These are phyloP conservation scores for Zaprionus africanus DNA, from an alignment of 1,140 invertebrate genomes.

Conservation along the genomic window DNA sequence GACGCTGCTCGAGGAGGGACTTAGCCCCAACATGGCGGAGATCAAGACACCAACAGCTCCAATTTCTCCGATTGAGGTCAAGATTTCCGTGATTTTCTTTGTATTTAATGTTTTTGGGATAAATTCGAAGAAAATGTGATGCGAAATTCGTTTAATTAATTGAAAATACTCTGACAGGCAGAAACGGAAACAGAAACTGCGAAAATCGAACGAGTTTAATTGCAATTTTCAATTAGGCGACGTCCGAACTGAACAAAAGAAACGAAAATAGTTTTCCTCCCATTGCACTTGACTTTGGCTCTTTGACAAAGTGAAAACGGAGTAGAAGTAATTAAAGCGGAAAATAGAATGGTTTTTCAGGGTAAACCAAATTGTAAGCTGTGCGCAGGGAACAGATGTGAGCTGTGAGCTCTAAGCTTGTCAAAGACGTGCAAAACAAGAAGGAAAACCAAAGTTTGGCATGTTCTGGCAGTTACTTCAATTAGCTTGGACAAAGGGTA, in stretches of 20 bases:
- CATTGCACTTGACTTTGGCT: slow-evolving; percentile 29
- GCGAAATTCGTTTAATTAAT: slow-evolving; percentile 62
- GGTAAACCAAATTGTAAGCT: background rate
- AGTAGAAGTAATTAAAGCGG: slow-evolving; percentile 26
- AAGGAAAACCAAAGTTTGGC: background rate
- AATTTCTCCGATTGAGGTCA: no score
- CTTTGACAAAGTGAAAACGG: slow-evolving; percentile 31
- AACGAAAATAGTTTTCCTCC: slow-evolving; percentile 22
- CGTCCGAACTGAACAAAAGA: slow-evolving; percentile 12
- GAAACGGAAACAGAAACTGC: slow-evolving; percentile 17
- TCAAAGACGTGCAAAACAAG: background rate
- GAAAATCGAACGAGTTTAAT: slow-evolving; percentile 49
- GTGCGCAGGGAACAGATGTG: background rate
- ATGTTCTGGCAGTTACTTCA: background rate
- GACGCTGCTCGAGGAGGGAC: background rate
- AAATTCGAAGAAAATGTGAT: background rate
- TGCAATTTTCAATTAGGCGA: slow-evolving; percentile 76
- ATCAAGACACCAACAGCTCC: background rate
- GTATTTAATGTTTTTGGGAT: background rate
- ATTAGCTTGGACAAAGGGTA: no score
- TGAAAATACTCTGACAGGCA: slow-evolving; percentile 29
- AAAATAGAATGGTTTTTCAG: slow-evolving; percentile 1
- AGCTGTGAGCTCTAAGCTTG: background rate
- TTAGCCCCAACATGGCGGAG: background rate
- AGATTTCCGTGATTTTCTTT: background rate